Percentiles rank a stretch among this genome's conserved stretches.
These are phyloP conservation scores for Hypsibius dujardini DNA, from an alignment of 1,140 invertebrate genomes.

Conservation along the genomic window DNA sequence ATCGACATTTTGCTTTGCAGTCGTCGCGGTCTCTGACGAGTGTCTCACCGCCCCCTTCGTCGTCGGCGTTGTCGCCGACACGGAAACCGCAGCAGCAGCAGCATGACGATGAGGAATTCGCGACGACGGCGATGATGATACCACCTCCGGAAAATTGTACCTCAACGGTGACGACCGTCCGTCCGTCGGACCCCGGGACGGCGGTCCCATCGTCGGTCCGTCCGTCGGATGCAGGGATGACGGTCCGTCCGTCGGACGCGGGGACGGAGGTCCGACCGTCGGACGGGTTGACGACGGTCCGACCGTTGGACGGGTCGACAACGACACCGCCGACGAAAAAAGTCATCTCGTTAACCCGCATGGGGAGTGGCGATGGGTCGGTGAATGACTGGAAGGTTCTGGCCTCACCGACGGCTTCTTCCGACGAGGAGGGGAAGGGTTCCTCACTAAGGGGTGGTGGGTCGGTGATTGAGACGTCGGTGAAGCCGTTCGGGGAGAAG, in stretches of 20 bases:
- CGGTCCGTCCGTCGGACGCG: too few species aligned
- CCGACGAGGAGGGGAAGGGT: not conserved
- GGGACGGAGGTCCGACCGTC: too few species aligned
- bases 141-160: too few species aligned
- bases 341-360: not conserved
- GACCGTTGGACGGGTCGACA: too few species aligned
- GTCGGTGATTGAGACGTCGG: not conserved
- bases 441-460: not conserved
- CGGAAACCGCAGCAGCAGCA: too few species aligned
- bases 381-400: slow-evolving; percentile 1
- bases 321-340: not conserved
- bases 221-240: too few species aligned
- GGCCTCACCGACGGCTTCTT: not conserved
- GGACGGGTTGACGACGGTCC: too few species aligned
- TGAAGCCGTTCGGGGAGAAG: slow-evolving; percentile 23
- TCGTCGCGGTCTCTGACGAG: slow-evolving; percentile 12
- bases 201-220: too few species aligned
- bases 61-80: not conserved
- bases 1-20: not conserved
- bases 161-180: too few species aligned
- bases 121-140: too few species aligned
- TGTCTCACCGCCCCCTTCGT: not conserved
- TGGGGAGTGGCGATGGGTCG: not conserved
- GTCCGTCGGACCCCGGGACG: too few species aligned
- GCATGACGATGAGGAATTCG: too few species aligned